A percentile compares a stretch with the other conserved stretches of the same genome.
Evolutionary conservation across 2,113 vertebrate species (phyloP).

Genomic region (Rissa tridactyla): DNA sequence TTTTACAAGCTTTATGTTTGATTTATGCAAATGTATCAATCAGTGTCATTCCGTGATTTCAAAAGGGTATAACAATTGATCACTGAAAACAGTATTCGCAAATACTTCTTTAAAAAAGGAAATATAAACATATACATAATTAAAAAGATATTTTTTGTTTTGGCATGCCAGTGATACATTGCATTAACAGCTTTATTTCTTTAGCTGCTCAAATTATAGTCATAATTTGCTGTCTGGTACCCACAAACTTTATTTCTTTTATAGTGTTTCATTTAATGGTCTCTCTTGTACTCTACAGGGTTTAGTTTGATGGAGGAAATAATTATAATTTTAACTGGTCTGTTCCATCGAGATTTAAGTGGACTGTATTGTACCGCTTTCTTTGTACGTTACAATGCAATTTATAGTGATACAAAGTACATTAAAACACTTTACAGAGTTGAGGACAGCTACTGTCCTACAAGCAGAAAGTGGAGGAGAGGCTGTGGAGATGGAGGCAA

Average conservation of each 20-base stretch:
- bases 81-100: neutral
- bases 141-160: neutral
- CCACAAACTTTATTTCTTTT: conserved; percentile 43
- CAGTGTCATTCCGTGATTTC: neutral
- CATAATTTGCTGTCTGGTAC: conserved; percentile 44
- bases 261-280: conserved; percentile 46
- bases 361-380: neutral
- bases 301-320: conserved; percentile 58
- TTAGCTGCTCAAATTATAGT: conserved; percentile 14
- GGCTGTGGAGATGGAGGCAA: neutral
- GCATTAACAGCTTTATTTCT: conserved; percentile 25
- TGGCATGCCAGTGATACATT: neutral
- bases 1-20: neutral
- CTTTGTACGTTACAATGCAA: neutral
- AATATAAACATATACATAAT: conserved; percentile 4
- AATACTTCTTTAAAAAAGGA: neutral
- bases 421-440: conserved; percentile 20
- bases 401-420: conserved; percentile 8
- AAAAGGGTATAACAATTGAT: neutral
- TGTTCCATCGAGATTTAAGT: conserved; percentile 21
- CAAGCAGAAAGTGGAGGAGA: neutral
- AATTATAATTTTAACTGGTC: conserved; percentile 50
- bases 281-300: conserved; percentile 36
- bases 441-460: conserved; percentile 41
- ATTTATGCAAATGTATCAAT: neutral